Evolutionary conservation across 2,113 vertebrate species (phyloP).

Genomic region (Lichenostomus cassidix): DNA sequence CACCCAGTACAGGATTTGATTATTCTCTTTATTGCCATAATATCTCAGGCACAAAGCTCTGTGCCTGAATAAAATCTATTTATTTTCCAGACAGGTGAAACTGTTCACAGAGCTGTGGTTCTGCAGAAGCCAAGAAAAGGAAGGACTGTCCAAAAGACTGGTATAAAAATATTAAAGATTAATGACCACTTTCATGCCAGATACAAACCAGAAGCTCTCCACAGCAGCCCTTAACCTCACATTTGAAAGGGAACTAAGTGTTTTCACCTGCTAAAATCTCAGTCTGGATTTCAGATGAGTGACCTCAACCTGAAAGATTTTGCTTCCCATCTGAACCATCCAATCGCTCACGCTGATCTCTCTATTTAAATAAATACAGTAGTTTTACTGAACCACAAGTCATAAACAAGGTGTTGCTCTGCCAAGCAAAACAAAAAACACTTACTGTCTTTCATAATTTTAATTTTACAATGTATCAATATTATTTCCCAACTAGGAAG

Average conservation of each 20-base stretch:
- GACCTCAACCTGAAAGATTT: not conserved
- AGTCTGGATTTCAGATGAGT: constrained; percentile 47
- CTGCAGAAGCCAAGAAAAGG: constrained; percentile 14
- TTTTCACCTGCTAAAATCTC: constrained; percentile 56
- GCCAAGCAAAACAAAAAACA: constrained; percentile 51
- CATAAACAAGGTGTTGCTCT: constrained; percentile 40
- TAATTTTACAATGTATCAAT: not conserved
- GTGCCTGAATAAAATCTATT: not conserved
- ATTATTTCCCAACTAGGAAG: not conserved
- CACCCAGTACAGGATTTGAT: not conserved
- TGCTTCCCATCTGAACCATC: not conserved
- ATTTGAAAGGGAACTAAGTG: constrained; percentile 59
- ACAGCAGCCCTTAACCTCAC: constrained; percentile 49
- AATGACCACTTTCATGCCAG: constrained; percentile 43
- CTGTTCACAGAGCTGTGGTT: not conserved
- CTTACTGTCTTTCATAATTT: not conserved
- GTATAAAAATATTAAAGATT: constrained; percentile 57
- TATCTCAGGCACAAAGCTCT: not conserved
- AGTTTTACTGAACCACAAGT: constrained; percentile 32
- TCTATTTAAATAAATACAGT: constrained; percentile 52
- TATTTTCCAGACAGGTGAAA: constrained; percentile 3
- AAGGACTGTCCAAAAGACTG: not conserved
- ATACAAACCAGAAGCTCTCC: constrained; percentile 67
- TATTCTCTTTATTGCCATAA: not conserved
- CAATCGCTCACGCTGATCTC: constrained; percentile 26